Conservation (phyloP, 2,888 invertebrate genomes). For the Eristalis intricaria region DNA sequence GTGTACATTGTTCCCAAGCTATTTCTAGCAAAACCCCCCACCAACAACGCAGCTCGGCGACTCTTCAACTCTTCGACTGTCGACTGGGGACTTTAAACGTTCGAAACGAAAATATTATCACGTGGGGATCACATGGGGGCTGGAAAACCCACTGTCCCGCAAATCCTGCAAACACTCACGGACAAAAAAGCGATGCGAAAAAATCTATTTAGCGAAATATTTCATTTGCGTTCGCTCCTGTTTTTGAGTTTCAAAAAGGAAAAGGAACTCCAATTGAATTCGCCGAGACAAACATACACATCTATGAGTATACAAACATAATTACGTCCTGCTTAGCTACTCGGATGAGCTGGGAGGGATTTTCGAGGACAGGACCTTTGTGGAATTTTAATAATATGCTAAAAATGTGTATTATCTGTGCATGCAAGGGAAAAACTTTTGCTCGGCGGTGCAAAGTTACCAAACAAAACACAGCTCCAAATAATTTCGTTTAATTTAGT, state of each 20-base stretch:
- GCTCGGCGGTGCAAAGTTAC: slow-evolving; percentile 63
- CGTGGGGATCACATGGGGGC: slow-evolving; percentile 14
- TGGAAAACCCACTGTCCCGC: slow-evolving; percentile 34
- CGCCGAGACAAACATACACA: slow-evolving; percentile 38
- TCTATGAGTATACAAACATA: slow-evolving; percentile 50
- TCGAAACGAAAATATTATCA: slow-evolving; percentile 66
- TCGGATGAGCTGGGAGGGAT: slow-evolving; percentile 61
- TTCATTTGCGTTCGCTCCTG: slow-evolving; percentile 68
- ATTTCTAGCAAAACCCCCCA: slow-evolving; percentile 28
- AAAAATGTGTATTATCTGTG: slow-evolving; percentile 71
- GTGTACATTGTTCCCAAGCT: slow-evolving; percentile 67
- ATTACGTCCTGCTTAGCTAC: slow-evolving; percentile 65
- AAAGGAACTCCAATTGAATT: slow-evolving; percentile 67
- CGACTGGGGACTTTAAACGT: slow-evolving; percentile 55
- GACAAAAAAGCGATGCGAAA: slow-evolving; percentile 60
- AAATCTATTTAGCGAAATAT: slow-evolving; percentile 70
- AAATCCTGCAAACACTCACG: slow-evolving; percentile 36
- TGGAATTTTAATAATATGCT: slow-evolving; percentile 71
- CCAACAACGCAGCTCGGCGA: neutral
- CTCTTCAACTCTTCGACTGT: slow-evolving; percentile 19
- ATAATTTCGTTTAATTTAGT: slow-evolving; percentile 60
- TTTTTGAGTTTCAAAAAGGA: slow-evolving; percentile 69
- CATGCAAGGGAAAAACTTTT: slow-evolving; percentile 68
- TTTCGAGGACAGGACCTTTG: slow-evolving; percentile 64
- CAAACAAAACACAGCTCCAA: slow-evolving; percentile 70